Conservation (phyloP, 2,113 vertebrate species). For the Phrynocephalus versicolor region DNA sequence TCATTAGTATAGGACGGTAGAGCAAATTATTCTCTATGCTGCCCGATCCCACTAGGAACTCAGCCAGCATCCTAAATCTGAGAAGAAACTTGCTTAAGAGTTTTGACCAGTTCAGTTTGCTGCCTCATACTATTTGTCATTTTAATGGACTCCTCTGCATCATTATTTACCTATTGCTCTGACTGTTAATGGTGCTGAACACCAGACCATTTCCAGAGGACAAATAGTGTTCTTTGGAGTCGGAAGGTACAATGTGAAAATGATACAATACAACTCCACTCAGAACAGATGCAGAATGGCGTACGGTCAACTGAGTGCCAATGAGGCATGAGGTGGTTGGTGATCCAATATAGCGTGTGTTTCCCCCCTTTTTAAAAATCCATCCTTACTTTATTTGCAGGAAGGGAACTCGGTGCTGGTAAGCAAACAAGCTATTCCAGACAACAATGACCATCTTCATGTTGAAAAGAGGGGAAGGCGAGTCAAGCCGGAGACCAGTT, state of each 20-base stretch:
- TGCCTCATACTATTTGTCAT: background rate
- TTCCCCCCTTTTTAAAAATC: background rate
- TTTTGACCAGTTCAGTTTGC: background rate
- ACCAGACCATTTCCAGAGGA: constrained; percentile 4
- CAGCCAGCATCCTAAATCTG: background rate
- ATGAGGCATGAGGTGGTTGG: constrained; percentile 11
- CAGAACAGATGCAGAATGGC: background rate
- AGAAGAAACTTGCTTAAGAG: background rate
- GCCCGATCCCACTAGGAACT: background rate
- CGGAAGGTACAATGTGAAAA: constrained; percentile 5
- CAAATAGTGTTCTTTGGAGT: constrained; percentile 8
- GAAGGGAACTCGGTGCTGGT: background rate
- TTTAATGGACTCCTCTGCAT: constrained; percentile 3
- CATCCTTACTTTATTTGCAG: background rate
- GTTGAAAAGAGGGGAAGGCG: background rate
- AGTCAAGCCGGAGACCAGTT: background rate
- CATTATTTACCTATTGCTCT: constrained; percentile 20
- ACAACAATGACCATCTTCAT: background rate
- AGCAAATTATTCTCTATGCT: background rate
- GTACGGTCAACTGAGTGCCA: background rate
- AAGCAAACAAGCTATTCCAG: background rate
- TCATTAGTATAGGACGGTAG: background rate
- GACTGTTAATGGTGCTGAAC: constrained; percentile 17
- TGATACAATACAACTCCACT: background rate
- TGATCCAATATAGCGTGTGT: background rate